Evolutionary conservation across 2,797 vertebrate genomes (phyloP), one percentile per base, ranked within the genome.

Genomic region (Liasis olivaceus): DNA sequence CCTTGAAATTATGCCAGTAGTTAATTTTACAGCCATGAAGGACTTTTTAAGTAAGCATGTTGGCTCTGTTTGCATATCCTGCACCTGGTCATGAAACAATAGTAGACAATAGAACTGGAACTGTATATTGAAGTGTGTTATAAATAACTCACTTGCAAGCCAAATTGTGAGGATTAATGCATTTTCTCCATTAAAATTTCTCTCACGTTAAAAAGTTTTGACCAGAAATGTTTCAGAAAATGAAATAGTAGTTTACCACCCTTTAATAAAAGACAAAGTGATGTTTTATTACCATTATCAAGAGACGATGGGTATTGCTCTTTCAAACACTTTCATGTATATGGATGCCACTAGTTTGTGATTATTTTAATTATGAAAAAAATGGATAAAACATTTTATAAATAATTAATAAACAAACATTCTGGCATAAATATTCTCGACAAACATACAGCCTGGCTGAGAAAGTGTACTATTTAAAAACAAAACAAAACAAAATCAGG

Each of bases 1-100:
- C n/a, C 6, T 60, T 90, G 72, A 93, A 94, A 94, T 89, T 69
- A 54, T 90, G 54, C 84, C 85, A 94, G 88, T 20, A 85, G 85
- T 84, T 62, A 91, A 89, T 93, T 90, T 90, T 93, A 62, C n/a
- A 94, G 90, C 84, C 90, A 91, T 93, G 3, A 88, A 94, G 56
- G 24, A n/a, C 87, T 89, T 87, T 91, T 92, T 85, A 62, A 94
- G 87, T 95, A 92, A 96, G 72, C 47, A 14, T 56, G 28, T 95
- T 97, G 95, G 93, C 95, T 95, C 87, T 89, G 11, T 85, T 94
- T 95, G 95, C 95, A 92, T 93, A 97, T 97, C 96, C 96, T 97
- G 96, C 96, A 97, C 95, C 96, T 97, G 97, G 91, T 58, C 94
- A 54, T 96, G 91, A 95, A 97, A 97, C 97, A 97, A 97, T 97